Base-by-base conservation (phyloP, 2,797 vertebrate genomes). In the Mormyrops boulengeri region DNA sequence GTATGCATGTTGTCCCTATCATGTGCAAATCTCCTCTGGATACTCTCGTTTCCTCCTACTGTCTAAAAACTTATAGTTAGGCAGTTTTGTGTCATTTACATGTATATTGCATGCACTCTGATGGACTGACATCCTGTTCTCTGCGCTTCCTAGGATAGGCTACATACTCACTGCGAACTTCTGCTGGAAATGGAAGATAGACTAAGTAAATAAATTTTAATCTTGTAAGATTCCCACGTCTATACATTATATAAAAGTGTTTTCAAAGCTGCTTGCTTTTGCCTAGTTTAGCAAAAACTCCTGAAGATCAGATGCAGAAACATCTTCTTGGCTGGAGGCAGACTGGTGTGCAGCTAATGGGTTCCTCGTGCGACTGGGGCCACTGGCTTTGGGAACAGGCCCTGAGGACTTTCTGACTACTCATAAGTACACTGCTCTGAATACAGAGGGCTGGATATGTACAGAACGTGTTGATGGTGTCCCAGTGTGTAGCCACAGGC, bases 401-500 rank as follows among this genome's bases (percentile, higher is more conserved):
- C 53, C 34, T 1, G 14, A 85, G 50, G 14, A 26, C 38, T 49
- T 52, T 49, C 50, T 69, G 26, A 69, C 66, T 73, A 14, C 12
- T 34, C 30, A 11, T 94, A 93, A 90, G 19, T 92, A 49, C 73
- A 87, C 34, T 14, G 38, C 11, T 44, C 53, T 88, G 69, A 85
- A 84, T 88, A 19, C 52, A 34, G 38, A 41, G 17, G 5, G 73
- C 50, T 73, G 2, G 12, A 19, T 26, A 50, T 77, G 30, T 2
- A 14, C 19, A 22, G 77, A 3, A 26, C 1, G n/a, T 26, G 62
- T 73, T 73, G 62, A 69, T 30, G 9, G 60, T 11, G 73, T n/a
- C 17, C 73, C 73, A 26, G 3, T 80, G 6, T 80, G 38, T 44
- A 80, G 73, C 38, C 73, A 77, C 69, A 77, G 34, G 69, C 69